phyloP scores from a whole-genome alignment of 2,797 vertebrate genomes.

The Muscicapa striata region DNA sequence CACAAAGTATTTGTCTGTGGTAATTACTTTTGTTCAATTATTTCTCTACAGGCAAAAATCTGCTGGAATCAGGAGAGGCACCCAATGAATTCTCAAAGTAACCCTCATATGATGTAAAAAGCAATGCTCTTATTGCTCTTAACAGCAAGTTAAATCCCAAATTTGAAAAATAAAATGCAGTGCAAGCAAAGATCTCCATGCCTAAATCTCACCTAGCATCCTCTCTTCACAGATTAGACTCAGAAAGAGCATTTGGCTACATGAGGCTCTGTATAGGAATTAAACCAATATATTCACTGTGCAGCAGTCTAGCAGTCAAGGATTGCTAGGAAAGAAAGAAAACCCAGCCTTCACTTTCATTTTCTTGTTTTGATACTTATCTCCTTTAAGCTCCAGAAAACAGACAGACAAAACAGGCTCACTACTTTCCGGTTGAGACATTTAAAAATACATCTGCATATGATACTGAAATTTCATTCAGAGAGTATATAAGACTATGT shows the following conservation, averaged over 20 bases:
- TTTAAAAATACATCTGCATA: neutral
- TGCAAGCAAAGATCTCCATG: neutral
- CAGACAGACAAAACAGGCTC: neutral
- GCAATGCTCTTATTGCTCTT: rapidly evolving
- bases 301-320: neutral
- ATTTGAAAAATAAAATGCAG: neutral
- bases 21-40: neutral
- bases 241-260: neutral
- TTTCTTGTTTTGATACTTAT: neutral
- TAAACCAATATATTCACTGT: neutral
- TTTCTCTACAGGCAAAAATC: neutral
- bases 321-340: neutral
- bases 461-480: neutral
- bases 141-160: neutral
- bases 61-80: neutral
- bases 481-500: neutral
- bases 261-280: neutral
- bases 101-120: neutral
- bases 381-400: neutral
- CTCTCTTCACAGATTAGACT: neutral
- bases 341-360: neutral
- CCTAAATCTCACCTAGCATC: neutral
- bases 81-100: neutral
- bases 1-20: neutral
- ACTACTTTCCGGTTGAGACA: neutral